phyloP scores from a whole-genome alignment of 1,140 invertebrate species.

The Dendrolimus kikuchii region DNA sequence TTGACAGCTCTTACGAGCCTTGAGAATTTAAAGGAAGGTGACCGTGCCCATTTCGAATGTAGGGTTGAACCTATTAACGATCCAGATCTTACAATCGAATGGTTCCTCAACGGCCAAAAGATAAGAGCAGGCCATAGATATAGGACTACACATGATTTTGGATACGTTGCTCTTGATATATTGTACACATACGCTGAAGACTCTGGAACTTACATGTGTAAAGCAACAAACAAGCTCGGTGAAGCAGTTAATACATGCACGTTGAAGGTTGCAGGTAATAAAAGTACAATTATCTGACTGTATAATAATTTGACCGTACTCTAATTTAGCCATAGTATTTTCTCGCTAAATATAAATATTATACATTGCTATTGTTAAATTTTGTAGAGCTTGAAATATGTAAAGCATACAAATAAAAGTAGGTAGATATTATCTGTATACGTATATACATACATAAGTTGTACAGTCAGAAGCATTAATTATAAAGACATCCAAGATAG shows the following conservation, averaged over 20 bases:
- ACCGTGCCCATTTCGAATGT: conserved; percentile 95
- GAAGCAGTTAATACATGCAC: conserved; percentile 94
- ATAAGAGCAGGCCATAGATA: conserved; percentile 88
- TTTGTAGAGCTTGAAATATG: too few relatives aligned
- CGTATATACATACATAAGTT: too few relatives aligned
- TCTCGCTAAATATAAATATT: too few relatives aligned
- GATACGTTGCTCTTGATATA: conserved; percentile 95
- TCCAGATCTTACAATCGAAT: conserved; percentile 94
- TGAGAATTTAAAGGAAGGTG: conserved; percentile 91
- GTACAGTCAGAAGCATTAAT: too few relatives aligned
- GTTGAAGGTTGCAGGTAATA: conserved; percentile 83
- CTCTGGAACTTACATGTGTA: conserved; percentile 94
- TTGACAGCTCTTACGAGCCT: conserved; percentile 88
- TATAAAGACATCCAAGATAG: too few relatives aligned
- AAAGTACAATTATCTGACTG: not conserved
- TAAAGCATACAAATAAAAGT: too few relatives aligned
- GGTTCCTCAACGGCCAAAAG: conserved; percentile 91
- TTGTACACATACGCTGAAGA: conserved; percentile 95
- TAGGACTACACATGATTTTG: conserved; percentile 95
- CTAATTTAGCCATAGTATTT: too few relatives aligned
- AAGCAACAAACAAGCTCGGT: conserved; percentile 92
- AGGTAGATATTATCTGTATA: too few relatives aligned
- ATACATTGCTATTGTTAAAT: too few relatives aligned
- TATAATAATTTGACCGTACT: too few relatives aligned
- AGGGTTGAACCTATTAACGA: conserved; percentile 97